phyloP scores from a whole-genome alignment of 2,797 vertebrate genomes.

The Brachymystax lenok region DNA sequence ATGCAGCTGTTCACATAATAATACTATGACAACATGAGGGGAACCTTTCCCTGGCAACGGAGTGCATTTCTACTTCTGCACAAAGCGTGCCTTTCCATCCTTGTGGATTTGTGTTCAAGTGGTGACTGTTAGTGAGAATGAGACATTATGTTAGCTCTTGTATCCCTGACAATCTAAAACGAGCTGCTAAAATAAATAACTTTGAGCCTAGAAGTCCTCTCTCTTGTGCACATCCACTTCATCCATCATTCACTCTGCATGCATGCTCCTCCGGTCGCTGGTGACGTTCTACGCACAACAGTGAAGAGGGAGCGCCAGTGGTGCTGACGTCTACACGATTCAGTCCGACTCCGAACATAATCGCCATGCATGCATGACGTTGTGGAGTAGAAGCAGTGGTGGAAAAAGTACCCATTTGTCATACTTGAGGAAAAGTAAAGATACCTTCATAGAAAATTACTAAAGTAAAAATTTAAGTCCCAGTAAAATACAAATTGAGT shows the following conservation, averaged over 20 bases:
- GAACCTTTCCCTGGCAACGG: not conserved
- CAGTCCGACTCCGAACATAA: constrained; percentile 40
- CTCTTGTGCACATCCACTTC: not conserved
- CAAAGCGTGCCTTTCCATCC: constrained; percentile 12
- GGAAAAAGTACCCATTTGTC: no score
- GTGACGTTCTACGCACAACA: constrained; percentile 72
- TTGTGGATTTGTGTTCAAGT: not conserved
- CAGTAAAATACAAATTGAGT: no score
- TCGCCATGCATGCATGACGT: not conserved
- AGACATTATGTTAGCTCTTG: not conserved
- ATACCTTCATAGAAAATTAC: no score
- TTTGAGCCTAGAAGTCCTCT: not conserved
- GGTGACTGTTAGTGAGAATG: not conserved
- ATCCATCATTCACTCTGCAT: not conserved
- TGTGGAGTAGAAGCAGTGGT: constrained; percentile 22
- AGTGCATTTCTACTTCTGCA: not conserved
- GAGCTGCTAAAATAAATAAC: not conserved
- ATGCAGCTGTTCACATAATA: not conserved
- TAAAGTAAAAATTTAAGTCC: no score
- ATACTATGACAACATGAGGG: not conserved
- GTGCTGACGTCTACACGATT: constrained; percentile 66
- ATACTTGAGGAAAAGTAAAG: no score
- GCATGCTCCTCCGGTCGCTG: not conserved
- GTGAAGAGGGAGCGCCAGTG: constrained; percentile 41
- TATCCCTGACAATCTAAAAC: not conserved